Conservation (phyloP, 2,113 vertebrate species). For the Coptodon rendalli region DNA sequence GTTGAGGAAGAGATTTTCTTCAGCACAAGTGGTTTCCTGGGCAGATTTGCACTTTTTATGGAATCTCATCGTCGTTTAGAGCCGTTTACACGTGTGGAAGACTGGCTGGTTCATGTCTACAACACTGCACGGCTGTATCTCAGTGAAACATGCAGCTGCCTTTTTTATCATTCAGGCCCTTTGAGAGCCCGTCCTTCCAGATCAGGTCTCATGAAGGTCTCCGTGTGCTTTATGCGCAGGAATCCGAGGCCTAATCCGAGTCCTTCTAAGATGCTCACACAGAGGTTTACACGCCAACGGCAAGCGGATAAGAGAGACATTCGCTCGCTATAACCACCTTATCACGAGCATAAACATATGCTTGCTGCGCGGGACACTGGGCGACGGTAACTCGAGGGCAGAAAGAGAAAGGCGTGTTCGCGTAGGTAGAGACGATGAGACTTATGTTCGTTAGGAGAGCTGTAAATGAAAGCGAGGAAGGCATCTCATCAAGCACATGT, state of each 20-base stretch:
- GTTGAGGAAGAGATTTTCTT: not conserved
- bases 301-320: constrained; percentile 6
- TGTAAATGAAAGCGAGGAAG: constrained; percentile 49
- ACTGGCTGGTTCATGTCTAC: not conserved
- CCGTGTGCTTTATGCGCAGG: not conserved
- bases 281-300: not conserved
- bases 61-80: not conserved
- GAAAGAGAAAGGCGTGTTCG: constrained; percentile 19
- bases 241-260: constrained; percentile 6
- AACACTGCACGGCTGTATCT: not conserved
- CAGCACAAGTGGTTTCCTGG: not conserved
- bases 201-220: not conserved
- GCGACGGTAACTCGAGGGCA: constrained; percentile 36
- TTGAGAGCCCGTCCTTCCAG: not conserved
- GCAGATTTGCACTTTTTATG: not conserved
- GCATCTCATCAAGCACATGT: constrained; percentile 59
- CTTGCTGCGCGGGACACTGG: constrained; percentile 9
- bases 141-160: not conserved
- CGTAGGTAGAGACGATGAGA: not conserved
- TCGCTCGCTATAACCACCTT: constrained; percentile 18
- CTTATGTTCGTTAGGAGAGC: constrained; percentile 41
- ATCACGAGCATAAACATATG: constrained; percentile 49
- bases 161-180: not conserved
- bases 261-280: not conserved
- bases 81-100: not conserved